Evolutionary conservation across 2,113 vertebrate genomes (phyloP), one percentile per base, ranked within the genome.

Genomic region (Ageneiosus marmoratus): DNA sequence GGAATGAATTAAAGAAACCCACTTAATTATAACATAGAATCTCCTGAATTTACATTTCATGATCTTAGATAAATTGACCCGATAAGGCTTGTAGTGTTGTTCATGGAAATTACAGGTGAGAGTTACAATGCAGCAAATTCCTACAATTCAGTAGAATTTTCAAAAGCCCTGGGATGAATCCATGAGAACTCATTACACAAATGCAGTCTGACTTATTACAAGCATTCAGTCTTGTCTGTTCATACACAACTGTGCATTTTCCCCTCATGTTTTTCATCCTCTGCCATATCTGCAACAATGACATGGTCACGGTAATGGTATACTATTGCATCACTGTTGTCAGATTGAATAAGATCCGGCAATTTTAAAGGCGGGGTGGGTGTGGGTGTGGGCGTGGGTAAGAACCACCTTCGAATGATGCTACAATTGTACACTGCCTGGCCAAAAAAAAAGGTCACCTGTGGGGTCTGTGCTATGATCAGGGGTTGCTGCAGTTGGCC

Each of bases 161-260:
- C 13, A 20, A 34, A 65, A 10, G 4, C 11, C 24, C 41, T 46
- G 67, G 41, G 41, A 70, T 46, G 41, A 24, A 46, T 41, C 37
- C 37, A 41, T 10, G 41, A 70, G 37, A 44, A 15, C n/a, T 24
- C 44, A 2, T 6, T n/a, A 22, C n/a, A 50, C n/a, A 6, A 9
- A 51, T 51, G 46, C n/a, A 10, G 70, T 74, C 70, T 51, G 70
- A 74, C 46, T 73, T 48, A 16, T 2, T 50, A 48, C 48, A 29
- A 13, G 18, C 44, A 5, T 24, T 44, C 37, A 44, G 37, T 41
- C 55, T 32, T 55, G 20, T 44, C 73, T 80, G 74, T 65, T 87
- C 79, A 72, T 85, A 72, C 83, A 80, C 73, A 51, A 56, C 27
- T 83, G 87, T n/a, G 2, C 62, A 77, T 55, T 4, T 37, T 16